A percentile compares a stretch with the other conserved stretches of the same genome.
Evolutionary conservation across 2,113 vertebrate species (phyloP).

Genomic region (Nipponia nippon): DNA sequence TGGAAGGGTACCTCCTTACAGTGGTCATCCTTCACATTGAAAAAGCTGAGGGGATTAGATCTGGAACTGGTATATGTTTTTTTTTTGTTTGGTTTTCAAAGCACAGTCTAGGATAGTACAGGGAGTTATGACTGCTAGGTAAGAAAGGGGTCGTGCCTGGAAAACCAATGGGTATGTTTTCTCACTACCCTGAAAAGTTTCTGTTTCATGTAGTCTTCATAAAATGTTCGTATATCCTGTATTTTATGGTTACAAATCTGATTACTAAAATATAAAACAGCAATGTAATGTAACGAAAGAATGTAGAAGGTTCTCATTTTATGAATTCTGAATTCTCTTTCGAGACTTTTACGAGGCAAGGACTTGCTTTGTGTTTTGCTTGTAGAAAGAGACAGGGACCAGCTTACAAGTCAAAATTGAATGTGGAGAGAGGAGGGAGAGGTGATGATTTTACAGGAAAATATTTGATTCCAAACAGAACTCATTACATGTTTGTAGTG

Average conservation of each 20-base stretch:
- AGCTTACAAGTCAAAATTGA: background rate
- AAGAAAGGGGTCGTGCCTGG: background rate
- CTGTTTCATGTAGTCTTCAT: background rate
- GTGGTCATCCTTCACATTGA: fast-evolving
- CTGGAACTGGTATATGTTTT: background rate
- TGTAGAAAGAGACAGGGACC: background rate
- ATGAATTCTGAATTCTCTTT: background rate
- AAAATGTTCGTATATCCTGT: background rate
- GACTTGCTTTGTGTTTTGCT: background rate
- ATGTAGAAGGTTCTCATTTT: background rate
- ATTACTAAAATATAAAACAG: background rate
- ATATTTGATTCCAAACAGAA: background rate
- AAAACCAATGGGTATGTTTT: background rate
- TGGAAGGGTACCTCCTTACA: background rate
- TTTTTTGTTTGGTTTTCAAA: background rate
- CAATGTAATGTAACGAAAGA: fast-evolving
- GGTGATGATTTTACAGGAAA: background rate
- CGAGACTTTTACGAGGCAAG: background rate
- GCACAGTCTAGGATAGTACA: background rate
- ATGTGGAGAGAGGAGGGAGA: background rate
- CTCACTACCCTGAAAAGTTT: background rate
- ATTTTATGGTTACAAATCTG: background rate
- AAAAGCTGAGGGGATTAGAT: background rate
- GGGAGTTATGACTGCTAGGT: fast-evolving
- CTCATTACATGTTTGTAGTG: background rate